Evolutionary conservation across 2,888 invertebrate species (phyloP), one percentile per base, ranked within the genome.

Genomic region (Euplexia lucipara): DNA sequence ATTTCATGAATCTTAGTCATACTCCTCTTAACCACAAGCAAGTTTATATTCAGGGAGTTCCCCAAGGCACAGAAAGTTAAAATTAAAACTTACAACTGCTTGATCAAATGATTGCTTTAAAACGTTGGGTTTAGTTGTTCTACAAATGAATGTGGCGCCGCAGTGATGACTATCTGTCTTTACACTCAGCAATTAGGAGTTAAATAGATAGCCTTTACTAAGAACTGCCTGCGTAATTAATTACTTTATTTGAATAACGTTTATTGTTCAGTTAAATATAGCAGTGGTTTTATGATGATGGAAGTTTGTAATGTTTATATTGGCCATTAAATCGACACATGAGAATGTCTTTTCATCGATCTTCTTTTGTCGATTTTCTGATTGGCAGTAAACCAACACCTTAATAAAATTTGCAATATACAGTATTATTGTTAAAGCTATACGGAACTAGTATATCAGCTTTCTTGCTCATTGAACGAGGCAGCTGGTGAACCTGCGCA

Each of bases 401-500:
- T 26, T 26, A 26, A 26, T 26, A 5, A 26, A 32, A 16, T 61
- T 16, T 44, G 10, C 1, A 37, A 37, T 30, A 12, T 10, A 20
- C 20, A 34, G 16, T n/a, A 14, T 26, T 26, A 22, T 42, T 42
- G 16, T 32, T 37, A 42, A 52, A 32, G 20, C 12, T 63, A 54
- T 51, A 45, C 8, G 14, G n/a, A 69, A 63, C 37, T 51, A 26
- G 26, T 26, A 52, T 47, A 56, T 75, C 20, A 45, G 60, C 16
- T 61, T 61, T 45, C 20, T 32, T 64, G 58, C 45, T 72, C 64
- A 73, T 73, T 70, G 44, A 56, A 37, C 47, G 45, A 20, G 42
- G 60, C 74, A 75, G 76, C 71, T 75, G 74, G 32, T 20, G 44
- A 75, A 74, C 74, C 76, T 75, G 74, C 57, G 60, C 66, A 70